These are phyloP conservation scores for Agelaius tricolor DNA, from an alignment of 2,113 vertebrate species.

Conservation along the genomic window DNA sequence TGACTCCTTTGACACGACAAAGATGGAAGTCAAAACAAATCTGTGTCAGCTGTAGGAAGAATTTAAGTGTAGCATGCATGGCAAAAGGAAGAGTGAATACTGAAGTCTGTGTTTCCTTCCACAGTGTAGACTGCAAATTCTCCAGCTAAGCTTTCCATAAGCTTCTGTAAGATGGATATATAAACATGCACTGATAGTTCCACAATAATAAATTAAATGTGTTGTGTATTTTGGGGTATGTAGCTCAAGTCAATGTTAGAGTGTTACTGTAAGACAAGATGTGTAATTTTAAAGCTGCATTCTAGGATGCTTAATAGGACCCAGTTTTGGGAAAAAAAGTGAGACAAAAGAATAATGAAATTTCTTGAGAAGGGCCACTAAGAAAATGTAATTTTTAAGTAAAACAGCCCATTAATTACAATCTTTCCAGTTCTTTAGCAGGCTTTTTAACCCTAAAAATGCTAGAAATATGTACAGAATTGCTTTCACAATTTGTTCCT, in stretches of 20 bases:
- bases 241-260: not conserved
- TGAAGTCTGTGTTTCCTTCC: not conserved
- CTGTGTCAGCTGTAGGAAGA: not conserved
- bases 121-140: not conserved
- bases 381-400: not conserved
- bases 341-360: not conserved
- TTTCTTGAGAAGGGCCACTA: not conserved
- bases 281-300: not conserved
- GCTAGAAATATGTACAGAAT: not conserved
- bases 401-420: not conserved
- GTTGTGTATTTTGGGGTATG: not conserved
- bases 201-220: not conserved
- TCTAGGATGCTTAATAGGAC: not conserved
- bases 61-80: accelerated
- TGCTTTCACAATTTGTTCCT: not conserved
- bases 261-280: not conserved
- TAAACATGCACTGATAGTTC: not conserved
- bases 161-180: not conserved
- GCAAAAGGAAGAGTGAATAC: not conserved
- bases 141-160: not conserved
- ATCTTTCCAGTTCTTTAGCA: not conserved
- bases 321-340: not conserved
- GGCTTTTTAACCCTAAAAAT: not conserved
- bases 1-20: not conserved
- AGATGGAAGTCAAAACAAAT: not conserved